A percentile compares a stretch with the other conserved stretches of the same genome.
Evolutionary conservation across 2,113 vertebrate species (phyloP).

Genomic region (Polyodon spathula): DNA sequence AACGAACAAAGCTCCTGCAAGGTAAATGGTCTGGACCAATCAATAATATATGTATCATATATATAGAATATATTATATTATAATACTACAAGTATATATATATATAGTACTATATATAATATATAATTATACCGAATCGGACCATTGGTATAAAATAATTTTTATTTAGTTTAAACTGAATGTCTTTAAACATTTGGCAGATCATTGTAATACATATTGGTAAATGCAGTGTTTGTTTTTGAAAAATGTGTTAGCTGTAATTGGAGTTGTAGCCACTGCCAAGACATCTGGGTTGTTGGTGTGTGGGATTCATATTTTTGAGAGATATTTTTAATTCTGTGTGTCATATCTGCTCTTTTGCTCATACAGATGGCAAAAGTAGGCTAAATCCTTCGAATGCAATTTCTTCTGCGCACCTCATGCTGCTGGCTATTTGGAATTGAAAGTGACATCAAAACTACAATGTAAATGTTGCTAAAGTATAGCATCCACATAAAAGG

Average conservation of each 20-base stretch:
- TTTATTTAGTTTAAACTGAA: background rate
- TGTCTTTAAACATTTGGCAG: background rate
- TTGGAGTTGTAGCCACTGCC: background rate
- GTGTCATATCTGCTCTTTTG: slow-evolving; percentile 1
- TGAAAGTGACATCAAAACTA: slow-evolving; percentile 2
- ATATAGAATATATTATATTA: too few relatives aligned
- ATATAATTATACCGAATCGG: too few relatives aligned
- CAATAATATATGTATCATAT: too few relatives aligned
- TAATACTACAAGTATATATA: too few relatives aligned
- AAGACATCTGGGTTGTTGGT: background rate
- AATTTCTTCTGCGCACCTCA: background rate
- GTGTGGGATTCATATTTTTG: background rate
- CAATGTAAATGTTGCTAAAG: slow-evolving; percentile 1
- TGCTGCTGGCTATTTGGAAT: background rate
- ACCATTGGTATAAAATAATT: too few relatives aligned
- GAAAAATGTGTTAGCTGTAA: slow-evolving; percentile 2
- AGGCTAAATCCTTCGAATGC: background rate
- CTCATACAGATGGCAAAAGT: background rate
- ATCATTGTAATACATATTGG: background rate
- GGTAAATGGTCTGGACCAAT: too few relatives aligned
- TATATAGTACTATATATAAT: too few relatives aligned
- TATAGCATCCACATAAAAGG: background rate
- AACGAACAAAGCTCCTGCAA: too few relatives aligned
- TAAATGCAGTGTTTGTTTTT: background rate
- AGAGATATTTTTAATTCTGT: slow-evolving; percentile 1